These are phyloP conservation scores for Pristionchus mayeri DNA, from an alignment of 2,888 invertebrate species.

Conservation along the genomic window DNA sequence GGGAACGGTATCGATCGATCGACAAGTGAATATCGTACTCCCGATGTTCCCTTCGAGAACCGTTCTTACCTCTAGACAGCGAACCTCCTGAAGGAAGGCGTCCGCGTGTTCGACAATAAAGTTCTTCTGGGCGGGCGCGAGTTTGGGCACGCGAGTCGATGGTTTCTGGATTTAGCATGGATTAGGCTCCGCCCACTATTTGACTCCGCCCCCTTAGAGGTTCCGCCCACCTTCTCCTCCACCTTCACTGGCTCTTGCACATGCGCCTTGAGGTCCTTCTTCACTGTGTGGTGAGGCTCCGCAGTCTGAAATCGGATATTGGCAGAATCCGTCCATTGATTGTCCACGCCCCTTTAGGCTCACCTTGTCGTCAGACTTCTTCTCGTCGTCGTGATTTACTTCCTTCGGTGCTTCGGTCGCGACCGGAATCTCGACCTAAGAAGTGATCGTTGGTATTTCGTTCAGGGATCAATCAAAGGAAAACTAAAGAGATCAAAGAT, in stretches of 20 bases:
- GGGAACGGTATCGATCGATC: neutral
- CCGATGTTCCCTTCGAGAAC: neutral
- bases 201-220: neutral
- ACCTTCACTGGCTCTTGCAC: neutral
- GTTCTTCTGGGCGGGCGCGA: neutral
- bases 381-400: neutral
- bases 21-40: neutral
- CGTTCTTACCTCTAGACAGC: neutral
- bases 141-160: neutral
- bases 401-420: neutral
- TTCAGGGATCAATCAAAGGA: too few species aligned
- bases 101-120: neutral
- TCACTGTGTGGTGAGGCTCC: neutral
- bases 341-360: neutral
- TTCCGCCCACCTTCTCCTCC: neutral
- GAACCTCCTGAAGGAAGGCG: neutral
- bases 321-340: neutral
- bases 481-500: neutral
- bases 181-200: neutral
- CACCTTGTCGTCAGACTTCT: neutral
- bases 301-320: neutral
- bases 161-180: neutral
- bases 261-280: conserved; percentile 18
- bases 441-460: neutral
- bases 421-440: neutral